These are phyloP conservation scores for Cheilosia variabilis DNA, from an alignment of 2,888 invertebrate species.

Conservation along the genomic window DNA sequence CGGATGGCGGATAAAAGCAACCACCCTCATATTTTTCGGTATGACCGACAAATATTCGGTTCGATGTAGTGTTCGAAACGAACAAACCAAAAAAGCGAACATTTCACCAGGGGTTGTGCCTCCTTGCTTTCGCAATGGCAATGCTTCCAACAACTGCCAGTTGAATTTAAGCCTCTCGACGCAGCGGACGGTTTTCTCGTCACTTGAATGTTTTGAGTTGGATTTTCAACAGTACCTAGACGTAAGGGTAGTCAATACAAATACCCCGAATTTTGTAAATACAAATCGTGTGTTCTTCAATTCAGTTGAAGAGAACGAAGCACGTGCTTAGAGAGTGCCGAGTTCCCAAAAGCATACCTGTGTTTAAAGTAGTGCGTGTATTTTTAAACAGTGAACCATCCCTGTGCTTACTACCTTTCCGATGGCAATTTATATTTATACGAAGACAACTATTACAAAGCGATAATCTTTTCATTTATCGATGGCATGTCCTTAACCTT, in stretches of 20 bases:
- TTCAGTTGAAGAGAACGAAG: conserved; percentile 11
- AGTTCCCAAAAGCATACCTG: conserved; percentile 24
- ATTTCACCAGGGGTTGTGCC: conserved; percentile 42
- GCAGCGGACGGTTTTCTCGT: conserved; percentile 61
- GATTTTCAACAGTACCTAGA: conserved; percentile 34
- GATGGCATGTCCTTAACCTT: conserved; percentile 55
- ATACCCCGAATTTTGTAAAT: background rate
- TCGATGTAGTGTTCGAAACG: conserved; percentile 61
- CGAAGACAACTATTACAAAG: conserved; percentile 26
- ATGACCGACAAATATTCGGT: conserved; percentile 33
- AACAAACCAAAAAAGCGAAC: conserved; percentile 45
- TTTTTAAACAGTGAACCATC: conserved; percentile 19
- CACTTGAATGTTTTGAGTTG: conserved; percentile 58
- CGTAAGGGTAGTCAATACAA: conserved; percentile 27
- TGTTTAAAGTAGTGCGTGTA: conserved; percentile 30
- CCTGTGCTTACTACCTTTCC: conserved; percentile 18
- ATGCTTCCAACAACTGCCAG: conserved; percentile 67
- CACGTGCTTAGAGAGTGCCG: conserved; percentile 43
- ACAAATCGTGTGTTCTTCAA: conserved; percentile 13
- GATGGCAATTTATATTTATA: conserved; percentile 7
- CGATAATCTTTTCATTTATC: conserved; percentile 54
- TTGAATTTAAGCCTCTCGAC: conserved; percentile 75
- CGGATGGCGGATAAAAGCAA: background rate
- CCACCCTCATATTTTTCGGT: conserved; percentile 20
- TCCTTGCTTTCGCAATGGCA: conserved; percentile 13